Base-by-base conservation (phyloP, 2,888 invertebrate species). In the Strigamia maritima region DNA sequence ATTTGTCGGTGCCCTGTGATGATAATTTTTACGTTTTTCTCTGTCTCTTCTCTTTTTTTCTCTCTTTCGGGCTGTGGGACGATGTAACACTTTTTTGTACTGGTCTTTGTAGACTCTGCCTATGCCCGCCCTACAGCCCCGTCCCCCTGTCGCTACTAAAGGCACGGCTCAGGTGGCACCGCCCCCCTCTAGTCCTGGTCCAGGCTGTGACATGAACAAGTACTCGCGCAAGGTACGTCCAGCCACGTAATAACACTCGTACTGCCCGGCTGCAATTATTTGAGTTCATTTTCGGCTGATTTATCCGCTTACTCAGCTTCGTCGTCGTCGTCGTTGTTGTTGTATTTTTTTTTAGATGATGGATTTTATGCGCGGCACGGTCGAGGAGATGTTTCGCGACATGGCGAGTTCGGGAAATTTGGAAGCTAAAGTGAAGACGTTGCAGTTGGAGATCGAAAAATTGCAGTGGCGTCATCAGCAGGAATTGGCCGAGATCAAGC, bases 401-500 rank as follows among this genome's bases (percentile, higher is more conserved):
- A 83, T 92, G 82, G 89, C 90, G 0, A 88, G 88, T 38, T 88
- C 89, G 1, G 85, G 86, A 1, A 86, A 86, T 79, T 85, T 87
- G 10, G 90, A 91, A 83, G 90, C 92, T 0, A 89, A 89, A 54
- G 86, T 91, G 78, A 88, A 90, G 28, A 85, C 88, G 3, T 85
- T 93, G 6, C 89, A 90, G 82, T 84, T 92, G 81, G 92, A 93
- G 85, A 87, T 93, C 76, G 94, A 94, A 83, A 90, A 90, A 77
- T 85, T 90, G 81, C 89, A 90, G 82, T 92, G 93, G 90, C 88
- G 89, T 65, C 92, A 94, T 83, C 89, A 90, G 80, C 91, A 93
- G 82, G 92, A 94, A 86, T 83, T 94, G 1, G 86, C 88, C 0
- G 93, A 94, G 83, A 84, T 94, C 19, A 92, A 92, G 84, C 91